phyloP scores from a whole-genome alignment of 2,888 invertebrate species.

The Tuta absoluta region DNA sequence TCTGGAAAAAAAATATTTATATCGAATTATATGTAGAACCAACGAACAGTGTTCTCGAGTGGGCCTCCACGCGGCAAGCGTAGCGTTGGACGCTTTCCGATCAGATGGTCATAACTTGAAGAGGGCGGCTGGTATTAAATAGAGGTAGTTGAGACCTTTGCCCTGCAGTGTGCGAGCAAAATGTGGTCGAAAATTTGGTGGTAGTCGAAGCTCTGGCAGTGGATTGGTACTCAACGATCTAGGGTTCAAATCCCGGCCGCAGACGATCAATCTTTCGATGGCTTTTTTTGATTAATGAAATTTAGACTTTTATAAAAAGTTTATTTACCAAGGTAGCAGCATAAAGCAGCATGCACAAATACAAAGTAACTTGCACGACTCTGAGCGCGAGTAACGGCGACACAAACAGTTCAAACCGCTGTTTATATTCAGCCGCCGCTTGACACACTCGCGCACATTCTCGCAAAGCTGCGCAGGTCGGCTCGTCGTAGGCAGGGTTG shows the following conservation, averaged over 20 bases:
- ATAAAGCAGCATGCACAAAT: conserved; percentile 66
- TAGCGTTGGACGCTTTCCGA: too few species aligned
- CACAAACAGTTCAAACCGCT: conserved; percentile 60
- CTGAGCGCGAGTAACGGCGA: conserved; percentile 65
- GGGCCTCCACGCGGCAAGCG: too few species aligned
- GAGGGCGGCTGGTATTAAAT: not conserved
- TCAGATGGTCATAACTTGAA: too few species aligned
- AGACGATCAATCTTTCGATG: too few species aligned
- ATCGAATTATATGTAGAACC: too few species aligned
- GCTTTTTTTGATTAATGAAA: too few species aligned
- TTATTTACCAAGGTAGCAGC: conserved; percentile 63
- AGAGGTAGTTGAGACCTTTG: too few species aligned
- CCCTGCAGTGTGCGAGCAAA: too few species aligned
- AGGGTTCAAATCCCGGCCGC: too few species aligned
- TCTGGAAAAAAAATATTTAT: conserved; percentile 58
- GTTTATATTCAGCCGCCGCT: conserved; percentile 49
- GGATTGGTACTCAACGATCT: too few species aligned
- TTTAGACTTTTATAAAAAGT: too few species aligned
- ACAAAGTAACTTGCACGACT: conserved; percentile 70
- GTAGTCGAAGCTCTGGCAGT: too few species aligned
- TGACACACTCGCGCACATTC: conserved; percentile 61
- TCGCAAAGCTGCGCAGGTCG: conserved; percentile 52
- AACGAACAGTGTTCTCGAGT: not conserved
- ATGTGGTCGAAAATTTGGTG: not conserved
- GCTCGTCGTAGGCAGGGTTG: conserved; percentile 49